These are phyloP conservation scores for Calidris pygmaea DNA, from an alignment of 2,113 vertebrate species.

Conservation along the genomic window DNA sequence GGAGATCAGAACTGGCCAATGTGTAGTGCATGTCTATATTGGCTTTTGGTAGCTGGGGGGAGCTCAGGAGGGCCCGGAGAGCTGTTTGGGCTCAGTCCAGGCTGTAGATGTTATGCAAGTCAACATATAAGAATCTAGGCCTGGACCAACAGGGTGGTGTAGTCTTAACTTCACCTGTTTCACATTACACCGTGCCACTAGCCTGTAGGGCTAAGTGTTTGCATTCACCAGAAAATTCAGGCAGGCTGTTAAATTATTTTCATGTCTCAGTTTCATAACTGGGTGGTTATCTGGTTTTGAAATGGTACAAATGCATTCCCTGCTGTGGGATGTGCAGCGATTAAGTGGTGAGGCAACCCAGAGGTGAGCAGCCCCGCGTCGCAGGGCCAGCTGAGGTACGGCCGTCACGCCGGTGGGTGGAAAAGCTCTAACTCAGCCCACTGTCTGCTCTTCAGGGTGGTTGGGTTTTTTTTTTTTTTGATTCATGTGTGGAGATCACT, in stretches of 20 bases:
- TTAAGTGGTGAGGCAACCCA: neutral
- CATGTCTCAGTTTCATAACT: neutral
- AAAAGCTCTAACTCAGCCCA: neutral
- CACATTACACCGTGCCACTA: neutral
- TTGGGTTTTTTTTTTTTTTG: neutral
- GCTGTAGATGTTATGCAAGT: neutral
- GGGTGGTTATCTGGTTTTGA: neutral
- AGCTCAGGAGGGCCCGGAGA: neutral
- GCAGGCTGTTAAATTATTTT: neutral
- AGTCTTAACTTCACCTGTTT: neutral
- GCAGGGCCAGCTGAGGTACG: neutral
- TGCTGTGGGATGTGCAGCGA: neutral
- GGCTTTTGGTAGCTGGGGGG: neutral
- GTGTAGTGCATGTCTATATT: neutral
- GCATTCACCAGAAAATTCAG: neutral
- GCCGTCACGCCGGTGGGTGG: neutral
- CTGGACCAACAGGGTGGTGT: neutral
- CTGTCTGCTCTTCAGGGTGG: neutral
- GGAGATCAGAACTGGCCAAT: neutral
- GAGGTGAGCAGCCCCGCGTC: neutral
- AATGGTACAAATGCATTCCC: neutral
- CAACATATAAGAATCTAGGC: neutral
- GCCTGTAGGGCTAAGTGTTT: neutral
- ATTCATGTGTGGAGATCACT: neutral
- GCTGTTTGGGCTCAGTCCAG: neutral